Evolutionary conservation across 2,888 invertebrate genomes (phyloP).

Genomic region (Drosophila diplacantha): DNA sequence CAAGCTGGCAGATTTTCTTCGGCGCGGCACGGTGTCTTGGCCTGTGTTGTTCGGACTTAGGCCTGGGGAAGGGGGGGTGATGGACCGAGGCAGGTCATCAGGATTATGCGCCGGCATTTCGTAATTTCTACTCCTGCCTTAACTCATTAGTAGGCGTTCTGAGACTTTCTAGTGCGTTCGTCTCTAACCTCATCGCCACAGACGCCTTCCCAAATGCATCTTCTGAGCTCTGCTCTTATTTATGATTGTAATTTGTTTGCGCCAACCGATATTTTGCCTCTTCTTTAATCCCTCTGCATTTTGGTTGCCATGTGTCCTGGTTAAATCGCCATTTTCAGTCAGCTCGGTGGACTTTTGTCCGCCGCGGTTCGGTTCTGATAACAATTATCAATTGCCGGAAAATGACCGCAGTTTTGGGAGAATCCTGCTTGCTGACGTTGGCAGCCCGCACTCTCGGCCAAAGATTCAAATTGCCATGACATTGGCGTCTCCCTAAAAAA

Average conservation of each 20-base stretch:
- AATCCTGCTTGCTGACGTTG: conserved; percentile 31
- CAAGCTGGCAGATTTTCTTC: conserved; percentile 77
- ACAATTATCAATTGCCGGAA: conserved; percentile 11
- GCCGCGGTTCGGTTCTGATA: conserved; percentile 11
- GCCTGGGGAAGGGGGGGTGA: neutral
- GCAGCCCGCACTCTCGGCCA: conserved; percentile 9
- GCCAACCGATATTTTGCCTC: neutral
- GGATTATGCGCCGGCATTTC: conserved; percentile 19
- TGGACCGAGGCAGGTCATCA: conserved; percentile 31
- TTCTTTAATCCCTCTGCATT: neutral
- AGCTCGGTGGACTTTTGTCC: conserved; percentile 21
- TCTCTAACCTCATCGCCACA: conserved; percentile 58
- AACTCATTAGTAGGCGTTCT: conserved; percentile 3
- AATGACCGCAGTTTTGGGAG: neutral
- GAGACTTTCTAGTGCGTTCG: conserved; percentile 38
- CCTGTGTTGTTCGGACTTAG: conserved; percentile 19
- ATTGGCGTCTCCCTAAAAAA: conserved; percentile 25
- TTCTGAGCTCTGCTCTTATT: neutral
- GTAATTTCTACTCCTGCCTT: neutral
- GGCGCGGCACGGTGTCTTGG: conserved; percentile 17
- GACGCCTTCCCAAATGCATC: conserved; percentile 7
- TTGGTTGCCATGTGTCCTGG: neutral
- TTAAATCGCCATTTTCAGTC: conserved; percentile 12
- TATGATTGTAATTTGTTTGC: conserved; percentile 5
- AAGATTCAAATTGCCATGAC: neutral